Percentiles rank a stretch among this genome's conserved stretches.
Evolutionary conservation across 2,888 invertebrate species (phyloP).

Genomic region (Argynnis bischoffii): DNA sequence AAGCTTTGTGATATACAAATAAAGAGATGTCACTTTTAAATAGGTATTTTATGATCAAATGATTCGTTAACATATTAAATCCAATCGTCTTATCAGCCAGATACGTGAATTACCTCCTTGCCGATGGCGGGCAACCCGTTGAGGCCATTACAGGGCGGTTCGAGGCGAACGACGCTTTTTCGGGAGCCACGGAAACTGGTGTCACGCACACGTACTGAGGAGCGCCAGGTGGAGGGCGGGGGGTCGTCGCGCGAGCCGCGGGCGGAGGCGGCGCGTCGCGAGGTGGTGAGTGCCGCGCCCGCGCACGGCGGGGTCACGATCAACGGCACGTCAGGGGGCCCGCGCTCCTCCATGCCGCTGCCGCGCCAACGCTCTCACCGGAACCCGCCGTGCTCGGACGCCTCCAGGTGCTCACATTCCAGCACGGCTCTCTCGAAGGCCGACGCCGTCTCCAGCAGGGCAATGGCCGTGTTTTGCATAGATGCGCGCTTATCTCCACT

Average conservation of each 20-base stretch:
- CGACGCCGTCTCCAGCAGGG: slow-evolving; percentile 74
- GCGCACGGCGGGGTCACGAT: slow-evolving; percentile 71
- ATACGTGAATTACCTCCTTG: slow-evolving; percentile 79
- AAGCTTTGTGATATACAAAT: slow-evolving; percentile 39
- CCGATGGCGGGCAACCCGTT: slow-evolving; percentile 81
- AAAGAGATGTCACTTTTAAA: slow-evolving; percentile 16
- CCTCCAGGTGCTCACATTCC: slow-evolving; percentile 77
- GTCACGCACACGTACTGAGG: slow-evolving; percentile 84
- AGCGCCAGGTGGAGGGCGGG: slow-evolving; percentile 82
- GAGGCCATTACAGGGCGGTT: slow-evolving; percentile 85
- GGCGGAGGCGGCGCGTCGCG: slow-evolving; percentile 68
- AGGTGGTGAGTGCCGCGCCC: slow-evolving; percentile 66
- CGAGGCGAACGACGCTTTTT: slow-evolving; percentile 84
- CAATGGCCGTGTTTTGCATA: slow-evolving; percentile 80
- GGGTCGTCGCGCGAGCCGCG: slow-evolving; percentile 72
- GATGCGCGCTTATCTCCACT: slow-evolving; percentile 62
- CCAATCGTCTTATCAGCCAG: slow-evolving; percentile 52
- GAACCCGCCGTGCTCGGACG: slow-evolving; percentile 74
- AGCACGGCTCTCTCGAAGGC: slow-evolving; percentile 74
- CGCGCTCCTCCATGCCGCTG: slow-evolving; percentile 82
- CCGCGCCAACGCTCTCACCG: slow-evolving; percentile 82
- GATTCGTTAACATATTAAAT: slow-evolving; percentile 30
- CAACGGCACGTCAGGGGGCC: slow-evolving; percentile 77
- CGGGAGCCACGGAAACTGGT: slow-evolving; percentile 84
- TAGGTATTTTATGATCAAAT: slow-evolving; percentile 22